Base-by-base conservation (phyloP, 2,888 invertebrate genomes). In the Anthrax anthrax region DNA sequence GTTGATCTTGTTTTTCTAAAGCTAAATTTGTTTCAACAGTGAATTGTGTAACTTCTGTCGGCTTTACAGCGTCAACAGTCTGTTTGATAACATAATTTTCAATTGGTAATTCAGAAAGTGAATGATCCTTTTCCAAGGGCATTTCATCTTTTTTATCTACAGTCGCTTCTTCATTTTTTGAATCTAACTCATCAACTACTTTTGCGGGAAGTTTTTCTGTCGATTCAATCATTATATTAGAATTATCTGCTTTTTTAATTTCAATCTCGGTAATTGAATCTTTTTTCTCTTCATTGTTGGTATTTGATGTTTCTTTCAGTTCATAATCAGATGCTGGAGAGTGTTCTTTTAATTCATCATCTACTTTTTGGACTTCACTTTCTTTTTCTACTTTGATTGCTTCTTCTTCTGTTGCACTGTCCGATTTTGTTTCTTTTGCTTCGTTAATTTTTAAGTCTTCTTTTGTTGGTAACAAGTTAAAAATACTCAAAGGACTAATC, bases 1-100 rank as follows among this genome's bases (percentile, higher is more conserved):
- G 4, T 18, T 4, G 5, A 19, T 18, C 5, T 13, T n/a, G 5
- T 8, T 18, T 70, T 29, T 70, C 67, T 18, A 70, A 70, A 55
- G 65, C 70, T 60, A 32, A 32, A 32, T 32, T 32, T 2, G 29
- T 32, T 32, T 32, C 29, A 9, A 32, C 29, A 5, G 12, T 32
- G 29, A 32, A 32, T 2, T 32, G 29, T 4, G 1, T 12, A 12
- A 32, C 12, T 12, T 32, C 29, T 32, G 29, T 32, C 8, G 29
- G 29, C 29, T 32, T 32, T 2, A 32, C 12, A 32, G 3, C 3
- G 3, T 32, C 29, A 32, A 3, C 29, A 32, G 13, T 12, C 13
- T 32, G 1, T 32, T 6, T 12, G 9, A 32, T 12, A 12, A 12
- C 3, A 12, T 12, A 12, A 12, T 32, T 32, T 12, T 32, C 29